A percentile compares a stretch with the other conserved stretches of the same genome.
These are phyloP conservation scores for Brachyptera putata DNA, from an alignment of 2,888 invertebrate genomes.

Conservation along the genomic window DNA sequence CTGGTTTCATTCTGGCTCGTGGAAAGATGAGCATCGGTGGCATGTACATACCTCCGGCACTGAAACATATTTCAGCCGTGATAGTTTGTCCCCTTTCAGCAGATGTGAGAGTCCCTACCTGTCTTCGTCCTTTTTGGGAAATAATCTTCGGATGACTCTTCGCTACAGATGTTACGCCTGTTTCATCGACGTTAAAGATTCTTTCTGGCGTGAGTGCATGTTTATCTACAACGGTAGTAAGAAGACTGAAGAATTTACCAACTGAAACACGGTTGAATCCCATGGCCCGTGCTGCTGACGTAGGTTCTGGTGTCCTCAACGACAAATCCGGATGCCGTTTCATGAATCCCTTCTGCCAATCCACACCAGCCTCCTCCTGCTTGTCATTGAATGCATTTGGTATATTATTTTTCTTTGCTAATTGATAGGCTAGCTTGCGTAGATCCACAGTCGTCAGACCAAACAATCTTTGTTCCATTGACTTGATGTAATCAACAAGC, in stretches of 20 bases:
- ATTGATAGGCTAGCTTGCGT: no score
- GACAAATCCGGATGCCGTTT: conserved; percentile 11
- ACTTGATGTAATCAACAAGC: conserved; percentile 4
- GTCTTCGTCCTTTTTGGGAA: no score
- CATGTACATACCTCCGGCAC: no score
- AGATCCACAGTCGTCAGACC: conserved; percentile 14
- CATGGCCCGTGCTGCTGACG: conserved; percentile 3
- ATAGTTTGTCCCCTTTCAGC: no score
- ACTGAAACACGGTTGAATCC: conserved; percentile 6
- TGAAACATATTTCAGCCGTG: no score
- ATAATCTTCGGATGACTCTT: no score
- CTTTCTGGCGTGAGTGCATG: conserved; percentile 13
- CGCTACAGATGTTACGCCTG: no score
- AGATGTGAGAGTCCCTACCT: no score
- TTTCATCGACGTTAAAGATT: conserved; percentile 36
- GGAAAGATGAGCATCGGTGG: no score
- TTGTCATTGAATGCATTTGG: not conserved
- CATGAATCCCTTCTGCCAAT: conserved; percentile 4
- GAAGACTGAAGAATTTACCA: conserved; percentile 6
- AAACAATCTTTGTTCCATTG: conserved; percentile 13
- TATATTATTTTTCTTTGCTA: no score
- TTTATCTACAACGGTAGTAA: conserved; percentile 7
- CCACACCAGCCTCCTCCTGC: conserved; percentile 5
- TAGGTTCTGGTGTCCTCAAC: conserved; percentile 8
- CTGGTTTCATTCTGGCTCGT: no score